Conservation (phyloP, 2,113 vertebrate species). For the Cynopterus brachyotis region DNA sequence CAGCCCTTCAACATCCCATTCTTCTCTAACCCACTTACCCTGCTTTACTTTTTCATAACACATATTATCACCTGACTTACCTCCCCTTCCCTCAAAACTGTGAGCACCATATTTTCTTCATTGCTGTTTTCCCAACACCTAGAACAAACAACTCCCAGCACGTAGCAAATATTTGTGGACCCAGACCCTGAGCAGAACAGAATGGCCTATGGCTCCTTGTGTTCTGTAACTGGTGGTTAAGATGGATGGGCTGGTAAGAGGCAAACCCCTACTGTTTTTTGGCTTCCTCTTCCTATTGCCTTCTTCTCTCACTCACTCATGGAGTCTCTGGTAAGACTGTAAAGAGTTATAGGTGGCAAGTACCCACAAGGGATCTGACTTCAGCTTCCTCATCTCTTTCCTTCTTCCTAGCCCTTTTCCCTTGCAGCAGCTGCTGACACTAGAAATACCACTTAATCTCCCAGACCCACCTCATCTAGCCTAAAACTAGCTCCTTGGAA, state of each 20-base stretch:
- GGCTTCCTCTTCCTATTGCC: neutral
- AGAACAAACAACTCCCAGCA: neutral
- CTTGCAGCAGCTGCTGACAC: neutral
- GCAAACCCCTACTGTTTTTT: too few relatives aligned
- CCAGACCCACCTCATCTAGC: neutral
- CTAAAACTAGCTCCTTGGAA: neutral
- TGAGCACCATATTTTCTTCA: neutral
- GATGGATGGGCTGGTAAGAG: neutral
- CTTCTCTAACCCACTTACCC: neutral
- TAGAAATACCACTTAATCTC: neutral
- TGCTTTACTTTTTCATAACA: neutral
- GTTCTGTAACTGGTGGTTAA: neutral
- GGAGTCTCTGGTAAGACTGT: neutral
- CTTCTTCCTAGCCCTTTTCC: neutral
- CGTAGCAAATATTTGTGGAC: neutral
- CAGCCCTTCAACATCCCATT: too few relatives aligned
- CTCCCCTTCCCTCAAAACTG: neutral
- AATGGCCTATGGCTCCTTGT: rapidly evolving
- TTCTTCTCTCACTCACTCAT: neutral
- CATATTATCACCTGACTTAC: neutral
- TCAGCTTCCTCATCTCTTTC: neutral
- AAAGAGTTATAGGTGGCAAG: neutral
- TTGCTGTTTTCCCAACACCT: neutral
- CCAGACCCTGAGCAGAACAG: neutral
- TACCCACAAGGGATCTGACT: neutral